phyloP scores from a whole-genome alignment of 2,888 invertebrate species.

The Ophioninae sp. region DNA sequence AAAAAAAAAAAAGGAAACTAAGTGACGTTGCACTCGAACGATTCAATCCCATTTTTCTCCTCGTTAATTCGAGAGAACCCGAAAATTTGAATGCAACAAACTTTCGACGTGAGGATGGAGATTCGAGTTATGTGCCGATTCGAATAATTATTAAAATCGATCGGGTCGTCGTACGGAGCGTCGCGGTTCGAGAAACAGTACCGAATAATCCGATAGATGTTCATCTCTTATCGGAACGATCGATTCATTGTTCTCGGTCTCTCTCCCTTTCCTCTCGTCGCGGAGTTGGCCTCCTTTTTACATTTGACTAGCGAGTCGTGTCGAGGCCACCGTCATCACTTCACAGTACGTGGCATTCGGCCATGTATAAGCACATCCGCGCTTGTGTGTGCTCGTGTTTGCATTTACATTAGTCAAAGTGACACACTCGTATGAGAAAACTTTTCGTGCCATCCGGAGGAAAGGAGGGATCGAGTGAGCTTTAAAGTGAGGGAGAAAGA shows the following conservation, averaged over 20 bases:
- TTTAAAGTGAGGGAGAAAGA: conserved; percentile 12
- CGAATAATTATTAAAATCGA: not conserved
- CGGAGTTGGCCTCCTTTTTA: conserved; percentile 51
- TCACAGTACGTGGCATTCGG: conserved; percentile 19
- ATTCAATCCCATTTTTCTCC: too few relatives aligned
- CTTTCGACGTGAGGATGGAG: too few relatives aligned
- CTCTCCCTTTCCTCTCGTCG: not conserved
- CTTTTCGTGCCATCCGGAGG: conserved; percentile 30
- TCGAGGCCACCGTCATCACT: conserved; percentile 47
- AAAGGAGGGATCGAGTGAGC: not conserved
- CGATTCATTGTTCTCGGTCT: conserved; percentile 6
- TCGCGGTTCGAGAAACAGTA: not conserved
- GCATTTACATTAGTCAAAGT: conserved; percentile 24
- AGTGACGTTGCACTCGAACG: too few relatives aligned
- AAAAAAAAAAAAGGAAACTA: too few relatives aligned
- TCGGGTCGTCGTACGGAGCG: not conserved
- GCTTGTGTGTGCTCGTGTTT: not conserved
- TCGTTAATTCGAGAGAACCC: too few relatives aligned
- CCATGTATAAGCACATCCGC: not conserved
- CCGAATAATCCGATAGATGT: not conserved
- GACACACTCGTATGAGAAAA: conserved; percentile 56
- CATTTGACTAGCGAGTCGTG: conserved; percentile 56
- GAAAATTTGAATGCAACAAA: too few relatives aligned
- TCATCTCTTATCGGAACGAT: conserved; percentile 7
- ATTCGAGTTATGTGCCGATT: too few relatives aligned